Base-by-base conservation (phyloP, 2,888 invertebrate species). In the Rhagonycha lutea region DNA sequence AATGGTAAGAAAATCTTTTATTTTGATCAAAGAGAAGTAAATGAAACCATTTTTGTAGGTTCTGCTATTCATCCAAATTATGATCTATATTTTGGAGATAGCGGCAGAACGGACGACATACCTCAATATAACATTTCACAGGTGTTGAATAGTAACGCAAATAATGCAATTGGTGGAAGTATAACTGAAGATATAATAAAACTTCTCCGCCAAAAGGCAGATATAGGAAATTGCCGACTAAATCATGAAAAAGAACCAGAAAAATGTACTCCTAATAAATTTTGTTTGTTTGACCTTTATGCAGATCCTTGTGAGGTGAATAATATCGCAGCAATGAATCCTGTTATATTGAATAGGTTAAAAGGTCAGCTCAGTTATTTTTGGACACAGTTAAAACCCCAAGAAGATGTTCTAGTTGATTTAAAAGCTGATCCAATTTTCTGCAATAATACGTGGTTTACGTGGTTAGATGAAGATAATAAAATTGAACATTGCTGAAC, bases 251-350 rank as follows among this genome's bases (percentile, higher is more conserved):
- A 23, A 4, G n/a, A 68, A 5, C 14, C 29, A 9, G 11, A 63
- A 12, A 9, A 78, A 26, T 78, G 72, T 29, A 72, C 74, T 28
- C 83, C 83, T 28, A 70, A 72, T 11, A 74, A 78, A 14, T 80
- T 81, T 26, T 86, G 86, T 69, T 79, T 87, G n/a, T 87, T 86
- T 73, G 85, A 87, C 72, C 75, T 87, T 1, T 62, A 78, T 12
- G 72, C 80, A 4, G 87, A 87, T 79, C 87, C 86, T 7, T 86
- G 86, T 71, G 87, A 87, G 79, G 85, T 84, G 4, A 81, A 72
- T 23, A 86, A 87, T 80, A 72, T 86, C 67, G 79, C 83, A 1
- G 47, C 73, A 0, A 73, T 82, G 14, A 72, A 75, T 18, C 77
- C 81, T 11, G 70, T 79, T 7, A 79, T 87, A 18, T 78, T 79